Conservation (phyloP, 2,888 invertebrate genomes). For the Nemotelus pantherinus region DNA sequence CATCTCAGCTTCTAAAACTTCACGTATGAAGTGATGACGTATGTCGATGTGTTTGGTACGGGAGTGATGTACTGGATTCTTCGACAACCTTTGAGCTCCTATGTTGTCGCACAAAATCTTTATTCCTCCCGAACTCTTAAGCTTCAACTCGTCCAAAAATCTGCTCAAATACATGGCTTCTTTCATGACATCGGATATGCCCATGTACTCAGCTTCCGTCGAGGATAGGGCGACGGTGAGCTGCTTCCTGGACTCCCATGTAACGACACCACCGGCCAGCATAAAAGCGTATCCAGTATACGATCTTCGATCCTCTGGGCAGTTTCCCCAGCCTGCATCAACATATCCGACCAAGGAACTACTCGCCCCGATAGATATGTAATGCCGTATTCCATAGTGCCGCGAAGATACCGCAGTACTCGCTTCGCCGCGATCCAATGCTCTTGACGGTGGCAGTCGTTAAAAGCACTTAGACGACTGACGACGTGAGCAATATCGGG, state of each 20-base stretch:
- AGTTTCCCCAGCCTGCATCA: slow-evolving; percentile 45
- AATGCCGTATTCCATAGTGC: neutral
- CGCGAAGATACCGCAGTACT: neutral
- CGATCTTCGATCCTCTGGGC: slow-evolving; percentile 36
- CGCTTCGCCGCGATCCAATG: slow-evolving; percentile 7
- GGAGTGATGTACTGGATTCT: slow-evolving; percentile 41
- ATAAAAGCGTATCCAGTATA: slow-evolving; percentile 26
- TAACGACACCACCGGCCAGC: neutral
- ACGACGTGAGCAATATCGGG: slow-evolving; percentile 15
- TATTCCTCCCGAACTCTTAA: no score
- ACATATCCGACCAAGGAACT: neutral
- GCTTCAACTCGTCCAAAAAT: neutral
- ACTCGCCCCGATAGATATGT: fast-evolving
- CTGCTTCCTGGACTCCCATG: slow-evolving; percentile 7
- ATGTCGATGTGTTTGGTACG: neutral
- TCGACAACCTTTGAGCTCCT: slow-evolving; percentile 43
- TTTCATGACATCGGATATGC: neutral
- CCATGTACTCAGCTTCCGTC: slow-evolving; percentile 20
- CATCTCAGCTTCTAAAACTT: neutral
- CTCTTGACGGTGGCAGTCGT: neutral
- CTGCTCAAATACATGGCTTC: neutral
- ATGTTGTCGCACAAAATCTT: slow-evolving; percentile 1
- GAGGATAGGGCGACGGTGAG: neutral
- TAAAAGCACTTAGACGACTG: neutral
- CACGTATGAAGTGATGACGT: neutral